Evolutionary conservation across 1,140 invertebrate species (phyloP).

Genomic region (Bilobella aurantiaca): DNA sequence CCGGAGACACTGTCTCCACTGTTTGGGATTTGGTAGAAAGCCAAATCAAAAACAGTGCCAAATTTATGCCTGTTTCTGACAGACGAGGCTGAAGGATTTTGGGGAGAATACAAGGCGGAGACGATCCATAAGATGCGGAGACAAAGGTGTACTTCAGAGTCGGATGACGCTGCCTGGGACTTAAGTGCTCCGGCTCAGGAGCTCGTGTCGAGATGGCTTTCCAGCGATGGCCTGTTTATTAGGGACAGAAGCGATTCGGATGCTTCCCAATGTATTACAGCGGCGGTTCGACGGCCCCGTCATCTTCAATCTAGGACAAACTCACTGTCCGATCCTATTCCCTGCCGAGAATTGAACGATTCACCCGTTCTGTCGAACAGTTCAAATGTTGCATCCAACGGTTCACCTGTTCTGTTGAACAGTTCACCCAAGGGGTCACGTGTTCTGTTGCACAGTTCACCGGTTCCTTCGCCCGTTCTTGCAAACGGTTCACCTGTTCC

Average conservation of each 20-base stretch:
- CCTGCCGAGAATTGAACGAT: not conserved
- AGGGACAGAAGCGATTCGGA: not conserved
- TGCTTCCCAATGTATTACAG: not conserved
- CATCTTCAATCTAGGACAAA: not conserved
- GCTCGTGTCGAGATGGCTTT: conserved; percentile 10
- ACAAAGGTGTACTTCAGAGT: not conserved
- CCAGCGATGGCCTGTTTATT: conserved; percentile 1
- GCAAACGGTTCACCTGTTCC: too few relatives aligned
- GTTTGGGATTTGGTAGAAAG: not conserved
- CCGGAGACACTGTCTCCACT: too few relatives aligned
- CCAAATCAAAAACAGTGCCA: not conserved
- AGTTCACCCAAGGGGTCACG: too few relatives aligned
- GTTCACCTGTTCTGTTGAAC: not conserved
- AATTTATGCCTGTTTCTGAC: not conserved
- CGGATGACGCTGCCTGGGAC: conserved; percentile 1
- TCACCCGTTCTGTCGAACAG: not conserved
- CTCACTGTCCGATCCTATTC: not conserved
- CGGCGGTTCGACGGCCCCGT: not conserved
- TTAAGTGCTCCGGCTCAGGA: conserved; percentile 8
- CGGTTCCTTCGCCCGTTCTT: too few relatives aligned
- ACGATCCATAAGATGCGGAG: too few relatives aligned
- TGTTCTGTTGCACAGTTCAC: too few relatives aligned
- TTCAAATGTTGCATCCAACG: not conserved
- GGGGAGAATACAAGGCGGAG: not conserved
- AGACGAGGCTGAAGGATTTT: not conserved